Base-by-base conservation (phyloP, 2,797 vertebrate species). In the Eulemur coronatus region DNA sequence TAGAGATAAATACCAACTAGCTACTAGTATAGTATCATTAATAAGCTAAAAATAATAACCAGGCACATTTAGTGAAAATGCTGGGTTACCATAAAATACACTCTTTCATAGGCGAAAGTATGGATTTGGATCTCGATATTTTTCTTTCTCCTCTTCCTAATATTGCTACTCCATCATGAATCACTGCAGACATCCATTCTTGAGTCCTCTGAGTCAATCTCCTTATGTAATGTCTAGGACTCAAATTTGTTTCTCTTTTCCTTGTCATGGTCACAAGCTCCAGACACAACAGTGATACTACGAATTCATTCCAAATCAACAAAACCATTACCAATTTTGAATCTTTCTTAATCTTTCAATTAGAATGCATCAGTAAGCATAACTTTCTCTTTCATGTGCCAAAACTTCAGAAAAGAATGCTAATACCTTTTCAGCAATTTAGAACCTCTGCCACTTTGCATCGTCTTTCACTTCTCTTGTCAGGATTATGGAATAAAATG, bases 291-390 rank as follows among this genome's bases (percentile, higher is more conserved):
- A 76, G 33, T 33, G 20, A 96, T 80, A 6, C 1, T 57, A 81
- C 15, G 4, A 94, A 91, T 92, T 63, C 33, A 85, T 41, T 96
- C 26, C 43, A 91, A 46, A 84, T 91, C 67, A 92, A 90, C 22
- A 96, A 79, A 91, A 69, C 35, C 92, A 33, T 59, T 96, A 92
- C 96, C 84, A 73, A 30, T 81, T 97, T 98, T 97, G 84, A 97
- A 81, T 75, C 91, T 88, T 33, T 96, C 85, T 98, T 97, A 98
- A 98, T 97, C 91, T 97, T 97, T 90, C 55, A 89, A 97, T 98
- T 97, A 98, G 89, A 96, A 98, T 93, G 75, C 72, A 79, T 97
- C 72, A 84, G 92, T 97, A 98, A 96, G 57, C 61, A 97, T 96
- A 97, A 90, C 67, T 91, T 26, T 8, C 87, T 95, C 87, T 91